A percentile compares a stretch with the other conserved stretches of the same genome.
phyloP scores from a whole-genome alignment of 2,113 vertebrate genomes.

The Lepisosteus osseus region DNA sequence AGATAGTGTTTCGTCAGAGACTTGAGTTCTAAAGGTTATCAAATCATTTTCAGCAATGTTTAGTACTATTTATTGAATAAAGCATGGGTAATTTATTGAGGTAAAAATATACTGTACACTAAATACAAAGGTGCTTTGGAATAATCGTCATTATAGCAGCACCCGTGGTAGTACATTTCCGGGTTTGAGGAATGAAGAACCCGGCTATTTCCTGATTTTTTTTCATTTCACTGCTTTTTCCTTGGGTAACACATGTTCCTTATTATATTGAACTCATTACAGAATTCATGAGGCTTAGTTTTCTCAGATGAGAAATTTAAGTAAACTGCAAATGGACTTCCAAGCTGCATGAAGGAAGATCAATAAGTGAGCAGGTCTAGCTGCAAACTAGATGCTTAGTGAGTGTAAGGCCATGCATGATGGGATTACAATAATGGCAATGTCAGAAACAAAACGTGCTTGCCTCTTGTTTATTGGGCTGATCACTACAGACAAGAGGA shows the following conservation, averaged over 20 bases:
- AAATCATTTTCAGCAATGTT: conserved; percentile 6
- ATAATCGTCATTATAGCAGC: too few species aligned
- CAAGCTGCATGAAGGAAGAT: not conserved
- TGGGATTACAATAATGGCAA: conserved; percentile 44
- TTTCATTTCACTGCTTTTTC: not conserved
- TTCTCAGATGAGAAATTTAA: not conserved
- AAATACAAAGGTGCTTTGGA: conserved; percentile 3
- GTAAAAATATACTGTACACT: conserved; percentile 18
- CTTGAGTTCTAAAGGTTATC: not conserved
- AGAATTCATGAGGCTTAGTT: not conserved
- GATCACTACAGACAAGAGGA: not conserved
- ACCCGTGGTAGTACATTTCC: not conserved
- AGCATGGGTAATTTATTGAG: conserved; percentile 17
- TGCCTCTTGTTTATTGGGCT: conserved; percentile 38
- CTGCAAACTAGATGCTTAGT: conserved; percentile 5
- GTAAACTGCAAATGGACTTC: not conserved
- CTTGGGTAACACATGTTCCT: not conserved
- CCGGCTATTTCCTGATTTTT: not conserved
- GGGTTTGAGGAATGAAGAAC: not conserved
- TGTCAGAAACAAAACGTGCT: conserved; percentile 51
- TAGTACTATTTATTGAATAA: conserved; percentile 27
- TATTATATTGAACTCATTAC: not conserved
- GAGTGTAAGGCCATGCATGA: conserved; percentile 30
- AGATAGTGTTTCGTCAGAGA: conserved; percentile 44
- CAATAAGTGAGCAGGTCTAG: not conserved